Conservation (phyloP, 2,113 vertebrate genomes). For the Carassius auratus region DNA sequence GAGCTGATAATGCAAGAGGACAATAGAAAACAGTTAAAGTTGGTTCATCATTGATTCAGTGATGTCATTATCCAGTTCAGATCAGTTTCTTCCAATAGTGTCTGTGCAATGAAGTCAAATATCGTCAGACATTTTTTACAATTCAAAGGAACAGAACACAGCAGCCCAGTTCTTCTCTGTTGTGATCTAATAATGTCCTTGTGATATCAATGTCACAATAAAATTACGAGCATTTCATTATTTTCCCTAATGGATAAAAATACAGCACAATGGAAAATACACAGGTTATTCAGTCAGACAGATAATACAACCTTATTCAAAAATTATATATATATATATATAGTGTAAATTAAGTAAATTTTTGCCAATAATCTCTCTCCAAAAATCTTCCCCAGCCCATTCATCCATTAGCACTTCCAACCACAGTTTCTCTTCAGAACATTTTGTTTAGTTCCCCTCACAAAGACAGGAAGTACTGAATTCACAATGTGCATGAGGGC, state of each 20-base stretch:
- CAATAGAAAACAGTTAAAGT: no score
- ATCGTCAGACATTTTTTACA: no score
- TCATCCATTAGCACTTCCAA: background rate
- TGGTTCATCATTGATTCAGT: no score
- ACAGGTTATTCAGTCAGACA: background rate
- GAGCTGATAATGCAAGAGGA: no score
- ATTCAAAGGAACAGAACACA: background rate
- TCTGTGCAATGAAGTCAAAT: no score
- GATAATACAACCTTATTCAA: background rate
- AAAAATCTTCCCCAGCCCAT: background rate
- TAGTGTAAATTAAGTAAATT: background rate
- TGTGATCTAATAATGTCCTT: background rate
- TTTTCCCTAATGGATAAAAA: background rate
- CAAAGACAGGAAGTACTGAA: conserved; percentile 30
- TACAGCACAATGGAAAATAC: background rate
- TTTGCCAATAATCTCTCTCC: background rate
- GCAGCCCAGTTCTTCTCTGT: no score
- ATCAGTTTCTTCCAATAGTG: no score
- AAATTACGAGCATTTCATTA: background rate
- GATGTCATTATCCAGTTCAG: no score
- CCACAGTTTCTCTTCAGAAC: background rate
- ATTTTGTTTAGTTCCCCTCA: background rate
- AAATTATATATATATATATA: background rate
- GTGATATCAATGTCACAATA: background rate
- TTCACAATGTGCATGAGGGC: background rate